These are phyloP conservation scores for Neoarius graeffei DNA, from an alignment of 2,113 vertebrate species.

Conservation along the genomic window DNA sequence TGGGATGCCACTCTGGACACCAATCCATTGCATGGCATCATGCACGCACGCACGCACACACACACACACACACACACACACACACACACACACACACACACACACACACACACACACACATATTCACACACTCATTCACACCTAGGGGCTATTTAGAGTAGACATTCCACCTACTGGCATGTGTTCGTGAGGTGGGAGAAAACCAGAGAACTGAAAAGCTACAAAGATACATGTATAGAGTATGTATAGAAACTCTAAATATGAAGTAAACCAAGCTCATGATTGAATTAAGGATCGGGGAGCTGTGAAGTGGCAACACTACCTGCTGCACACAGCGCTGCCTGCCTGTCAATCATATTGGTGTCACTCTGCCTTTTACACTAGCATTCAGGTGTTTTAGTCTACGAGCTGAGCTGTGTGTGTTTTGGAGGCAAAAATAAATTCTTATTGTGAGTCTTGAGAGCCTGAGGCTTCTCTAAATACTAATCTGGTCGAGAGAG, in stretches of 20 bases:
- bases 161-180: not conserved
- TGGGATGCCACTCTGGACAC: too few species aligned
- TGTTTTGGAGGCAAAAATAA: not conserved
- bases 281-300: not conserved
- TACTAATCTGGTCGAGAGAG: not conserved
- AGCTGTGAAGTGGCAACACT: not conserved
- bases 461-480: slow-evolving; percentile 20
- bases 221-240: not conserved
- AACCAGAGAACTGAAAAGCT: not conserved
- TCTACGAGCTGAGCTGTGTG: not conserved
- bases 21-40: not conserved
- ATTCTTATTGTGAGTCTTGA: slow-evolving; percentile 22
- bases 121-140: not conserved
- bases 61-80: not conserved
- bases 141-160: not conserved
- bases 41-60: not conserved
- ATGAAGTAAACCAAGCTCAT: not conserved
- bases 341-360: not conserved
- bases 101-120: not conserved
- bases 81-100: not conserved
- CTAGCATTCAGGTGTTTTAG: not conserved
- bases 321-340: not conserved
- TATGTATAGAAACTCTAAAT: not conserved
- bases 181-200: not conserved
- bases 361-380: slow-evolving; percentile 2